Conservation (phyloP, 2,888 invertebrate species). For the Polyommatus iphigenia region DNA sequence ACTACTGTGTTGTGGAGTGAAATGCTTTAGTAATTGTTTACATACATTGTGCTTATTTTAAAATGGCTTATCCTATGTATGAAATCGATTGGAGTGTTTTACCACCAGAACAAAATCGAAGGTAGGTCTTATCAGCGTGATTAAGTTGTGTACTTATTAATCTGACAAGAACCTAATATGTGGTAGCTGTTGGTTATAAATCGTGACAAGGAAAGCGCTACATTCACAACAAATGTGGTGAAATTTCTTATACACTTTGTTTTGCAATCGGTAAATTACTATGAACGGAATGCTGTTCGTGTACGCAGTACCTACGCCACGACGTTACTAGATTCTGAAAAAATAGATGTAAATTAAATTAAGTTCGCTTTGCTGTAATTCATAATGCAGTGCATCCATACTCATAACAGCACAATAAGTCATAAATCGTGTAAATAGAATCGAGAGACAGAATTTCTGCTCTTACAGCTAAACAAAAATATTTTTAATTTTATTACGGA, state of each 20-base stretch:
- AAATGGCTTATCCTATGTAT: conserved; percentile 81
- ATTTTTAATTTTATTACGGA: neutral
- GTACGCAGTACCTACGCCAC: neutral
- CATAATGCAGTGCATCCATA: too few species aligned
- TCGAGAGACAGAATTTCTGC: neutral
- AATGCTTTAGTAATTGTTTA: conserved; percentile 62
- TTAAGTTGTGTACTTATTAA: neutral
- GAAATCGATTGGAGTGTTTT: conserved; percentile 92
- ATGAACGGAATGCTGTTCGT: neutral
- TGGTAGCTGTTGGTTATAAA: neutral
- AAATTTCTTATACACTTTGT: neutral
- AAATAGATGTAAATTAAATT: neutral
- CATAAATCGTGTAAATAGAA: neutral
- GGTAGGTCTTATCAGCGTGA: conserved; percentile 75
- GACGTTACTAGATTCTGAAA: neutral
- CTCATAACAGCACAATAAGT: too few species aligned
- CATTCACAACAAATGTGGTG: neutral
- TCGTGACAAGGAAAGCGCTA: neutral
- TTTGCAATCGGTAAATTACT: neutral
- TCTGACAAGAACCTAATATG: neutral
- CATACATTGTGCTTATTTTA: conserved; percentile 51
- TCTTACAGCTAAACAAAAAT: neutral
- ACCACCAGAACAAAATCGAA: conserved; percentile 91
- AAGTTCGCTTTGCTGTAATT: neutral
- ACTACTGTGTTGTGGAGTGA: conserved; percentile 65